Evolutionary conservation across 2,113 vertebrate species (phyloP).

Genomic region (Bettongia penicillata): DNA sequence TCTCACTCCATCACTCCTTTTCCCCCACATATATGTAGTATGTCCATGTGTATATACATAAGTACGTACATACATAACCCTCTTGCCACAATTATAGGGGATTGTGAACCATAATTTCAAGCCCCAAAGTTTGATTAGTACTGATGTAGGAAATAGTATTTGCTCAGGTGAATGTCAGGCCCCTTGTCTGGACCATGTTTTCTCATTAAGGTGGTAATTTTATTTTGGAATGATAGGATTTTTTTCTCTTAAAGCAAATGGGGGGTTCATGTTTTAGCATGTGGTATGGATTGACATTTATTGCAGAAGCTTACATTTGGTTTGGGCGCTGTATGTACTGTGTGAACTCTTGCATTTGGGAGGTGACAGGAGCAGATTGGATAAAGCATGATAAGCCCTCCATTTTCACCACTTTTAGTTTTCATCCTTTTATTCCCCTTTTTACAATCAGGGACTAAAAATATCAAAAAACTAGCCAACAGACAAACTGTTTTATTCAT

Average conservation of each 20-base stretch:
- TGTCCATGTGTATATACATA: not conserved
- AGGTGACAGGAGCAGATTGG: not conserved
- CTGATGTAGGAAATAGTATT: not conserved
- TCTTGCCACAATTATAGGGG: not conserved
- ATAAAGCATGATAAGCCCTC: not conserved
- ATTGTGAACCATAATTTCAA: not conserved
- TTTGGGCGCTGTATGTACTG: not conserved
- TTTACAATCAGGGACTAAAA: not conserved
- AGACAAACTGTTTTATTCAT: not conserved
- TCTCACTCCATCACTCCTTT: not conserved
- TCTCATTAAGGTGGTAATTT: not conserved
- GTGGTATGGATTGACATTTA: not conserved
- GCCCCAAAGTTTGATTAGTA: not conserved
- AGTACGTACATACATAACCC: not conserved
- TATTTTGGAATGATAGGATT: not conserved
- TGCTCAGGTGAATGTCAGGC: not conserved
- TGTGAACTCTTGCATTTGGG: not conserved
- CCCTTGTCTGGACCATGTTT: not conserved
- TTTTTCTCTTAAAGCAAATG: not conserved
- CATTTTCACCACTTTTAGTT: not conserved
- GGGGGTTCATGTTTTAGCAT: not conserved
- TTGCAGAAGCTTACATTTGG: not conserved
- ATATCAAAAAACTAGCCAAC: not conserved
- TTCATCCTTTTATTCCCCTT: not conserved
- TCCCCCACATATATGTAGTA: not conserved